Evolutionary conservation across 2,113 vertebrate genomes (phyloP).

Genomic region (Trematomus loennbergii): DNA sequence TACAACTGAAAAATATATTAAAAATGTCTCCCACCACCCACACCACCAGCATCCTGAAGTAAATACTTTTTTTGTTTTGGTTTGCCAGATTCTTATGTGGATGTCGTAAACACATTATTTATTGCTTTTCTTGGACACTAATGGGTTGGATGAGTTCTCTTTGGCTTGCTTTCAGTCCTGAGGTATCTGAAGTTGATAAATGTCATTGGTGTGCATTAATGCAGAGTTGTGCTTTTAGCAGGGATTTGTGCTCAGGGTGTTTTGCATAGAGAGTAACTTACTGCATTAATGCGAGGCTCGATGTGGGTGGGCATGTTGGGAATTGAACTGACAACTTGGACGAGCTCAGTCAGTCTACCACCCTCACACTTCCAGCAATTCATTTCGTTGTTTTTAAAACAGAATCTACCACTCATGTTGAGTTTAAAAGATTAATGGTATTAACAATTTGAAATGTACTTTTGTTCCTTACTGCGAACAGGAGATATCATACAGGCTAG

Average conservation of each 20-base stretch:
- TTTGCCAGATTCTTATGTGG: background rate
- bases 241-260: constrained; percentile 24
- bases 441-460: background rate
- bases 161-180: constrained; percentile 53
- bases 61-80: constrained; percentile 9
- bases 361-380: constrained; percentile 34
- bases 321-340: constrained; percentile 58
- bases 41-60: constrained; percentile 12
- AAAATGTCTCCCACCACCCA: constrained; percentile 19
- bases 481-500: background rate
- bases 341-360: constrained; percentile 31
- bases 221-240: constrained; percentile 38
- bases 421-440: background rate
- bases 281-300: constrained; percentile 46
- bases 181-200: constrained; percentile 64
- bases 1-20: constrained; percentile 6
- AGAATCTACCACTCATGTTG: constrained; percentile 23
- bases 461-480: too few species aligned
- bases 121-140: constrained; percentile 48
- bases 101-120: constrained; percentile 36
- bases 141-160: constrained; percentile 43
- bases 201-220: constrained; percentile 48
- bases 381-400: constrained; percentile 32
- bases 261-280: constrained; percentile 53
- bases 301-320: constrained; percentile 62